These are phyloP conservation scores for Sternotherus odoratus DNA, from an alignment of 2,797 vertebrate species.

Conservation along the genomic window DNA sequence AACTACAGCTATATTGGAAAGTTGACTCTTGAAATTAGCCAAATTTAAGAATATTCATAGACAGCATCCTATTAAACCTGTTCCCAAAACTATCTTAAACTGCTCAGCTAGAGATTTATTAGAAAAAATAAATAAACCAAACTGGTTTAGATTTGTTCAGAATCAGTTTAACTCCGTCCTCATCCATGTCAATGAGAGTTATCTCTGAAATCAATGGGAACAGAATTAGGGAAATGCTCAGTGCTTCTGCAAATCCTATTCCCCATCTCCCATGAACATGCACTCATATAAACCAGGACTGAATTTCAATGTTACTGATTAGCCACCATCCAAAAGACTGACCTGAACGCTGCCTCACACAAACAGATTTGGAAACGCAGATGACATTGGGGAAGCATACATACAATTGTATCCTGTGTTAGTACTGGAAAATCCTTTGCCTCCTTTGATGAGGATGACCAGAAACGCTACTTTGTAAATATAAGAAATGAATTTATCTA, in stretches of 20 bases:
- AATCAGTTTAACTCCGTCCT: not conserved
- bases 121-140: not conserved
- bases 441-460: not conserved
- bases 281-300: not conserved
- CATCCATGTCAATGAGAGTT: not conserved
- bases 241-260: not conserved
- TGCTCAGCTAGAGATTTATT: not conserved
- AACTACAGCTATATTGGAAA: not conserved
- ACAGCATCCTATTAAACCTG: not conserved
- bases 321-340: not conserved
- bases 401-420: not conserved
- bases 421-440: not conserved
- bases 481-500: not conserved
- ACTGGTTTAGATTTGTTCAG: not conserved
- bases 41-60: not conserved
- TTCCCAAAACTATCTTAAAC: not conserved
- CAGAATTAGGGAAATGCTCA: not conserved
- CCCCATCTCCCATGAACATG: not conserved
- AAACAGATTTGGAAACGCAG: not conserved
- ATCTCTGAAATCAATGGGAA: not conserved
- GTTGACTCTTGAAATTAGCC: not conserved
- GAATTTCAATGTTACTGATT: not conserved
- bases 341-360: not conserved
- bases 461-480: not conserved
- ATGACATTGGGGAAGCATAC: not conserved